Evolutionary conservation across 2,888 invertebrate genomes (phyloP), one percentile per base, ranked within the genome.

Genomic region (Tenthredo notha): DNA sequence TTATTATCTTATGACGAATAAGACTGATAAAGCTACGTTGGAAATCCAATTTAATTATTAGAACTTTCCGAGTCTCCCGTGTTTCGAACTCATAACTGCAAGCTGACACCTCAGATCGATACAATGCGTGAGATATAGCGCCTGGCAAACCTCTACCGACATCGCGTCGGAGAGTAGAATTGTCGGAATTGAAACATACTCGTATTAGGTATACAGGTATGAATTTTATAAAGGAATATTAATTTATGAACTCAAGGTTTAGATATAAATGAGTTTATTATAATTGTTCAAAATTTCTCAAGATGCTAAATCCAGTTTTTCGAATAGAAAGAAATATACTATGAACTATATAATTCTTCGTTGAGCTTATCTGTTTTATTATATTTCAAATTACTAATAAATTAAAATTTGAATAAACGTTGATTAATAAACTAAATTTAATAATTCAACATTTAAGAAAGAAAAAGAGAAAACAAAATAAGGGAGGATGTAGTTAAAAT

Each of bases 61-160:
- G 40, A 74, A 33, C n/a, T 33, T 18, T n/a, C n/a, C 9, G 33
- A 12, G 40, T 58, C 58, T 80, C 37, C 58, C 37, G 61, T 61
- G 80, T 80, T 80, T 80, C 80, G 18, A 80, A 91, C 90, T 90
- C 90, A 91, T 93, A 92, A 93, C 90, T 92, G 91, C 93, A 93
- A 93, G 93, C 93, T 93, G 93, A 93, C 93, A 93, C 93, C 87
- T 85, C 85, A 91, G 83, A 83, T 83, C 83, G 83, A 83, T 83
- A 83, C 83, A 21, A 83, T 83, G 83, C 83, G 83, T 47, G 33
- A 29, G 67, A 47, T 70, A 47, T 50, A 21, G 65, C 67, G 70
- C 70, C 83, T 67, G 80, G 83, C 18, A 47, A 40, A 40, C 61
- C 80, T 61, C 21, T 21, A 80, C 80, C 21, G 12, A 37, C 80